Evolutionary conservation across 2,113 vertebrate species (phyloP).

Genomic region (Chlamydotis undulata): DNA sequence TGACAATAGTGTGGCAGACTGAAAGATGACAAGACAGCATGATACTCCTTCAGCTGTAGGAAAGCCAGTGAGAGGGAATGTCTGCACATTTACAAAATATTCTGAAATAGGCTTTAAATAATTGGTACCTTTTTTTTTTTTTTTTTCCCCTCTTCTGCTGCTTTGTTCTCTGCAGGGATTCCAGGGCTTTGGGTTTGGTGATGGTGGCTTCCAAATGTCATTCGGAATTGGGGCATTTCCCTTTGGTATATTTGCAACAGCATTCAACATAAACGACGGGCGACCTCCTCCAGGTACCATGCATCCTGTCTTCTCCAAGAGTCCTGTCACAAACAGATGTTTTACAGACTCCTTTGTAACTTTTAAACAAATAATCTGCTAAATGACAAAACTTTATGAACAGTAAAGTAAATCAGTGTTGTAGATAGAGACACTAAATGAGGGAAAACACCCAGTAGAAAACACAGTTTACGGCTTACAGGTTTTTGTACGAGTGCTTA

Average conservation of each 20-base stretch:
- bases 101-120: neutral
- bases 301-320: neutral
- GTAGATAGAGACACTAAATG: neutral
- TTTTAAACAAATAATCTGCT: neutral
- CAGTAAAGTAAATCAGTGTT: neutral
- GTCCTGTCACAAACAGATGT: neutral
- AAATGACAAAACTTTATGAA: neutral
- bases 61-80: neutral
- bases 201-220: slow-evolving; percentile 98
- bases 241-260: slow-evolving; percentile 98
- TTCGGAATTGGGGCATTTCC: slow-evolving; percentile 98
- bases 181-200: slow-evolving; percentile 97
- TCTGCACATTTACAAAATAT: neutral
- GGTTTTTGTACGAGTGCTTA: neutral
- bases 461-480: neutral
- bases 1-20: neutral
- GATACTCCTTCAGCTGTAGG: fast-evolving
- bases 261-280: slow-evolving; percentile 98
- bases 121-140: neutral
- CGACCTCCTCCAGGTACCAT: slow-evolving; percentile 91
- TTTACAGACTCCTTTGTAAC: neutral
- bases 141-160: neutral
- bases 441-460: neutral
- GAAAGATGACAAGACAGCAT: neutral
- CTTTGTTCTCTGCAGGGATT: slow-evolving; percentile 83